These are phyloP conservation scores for Xestia c-nigrum DNA, from an alignment of 2,888 invertebrate genomes.

Conservation along the genomic window DNA sequence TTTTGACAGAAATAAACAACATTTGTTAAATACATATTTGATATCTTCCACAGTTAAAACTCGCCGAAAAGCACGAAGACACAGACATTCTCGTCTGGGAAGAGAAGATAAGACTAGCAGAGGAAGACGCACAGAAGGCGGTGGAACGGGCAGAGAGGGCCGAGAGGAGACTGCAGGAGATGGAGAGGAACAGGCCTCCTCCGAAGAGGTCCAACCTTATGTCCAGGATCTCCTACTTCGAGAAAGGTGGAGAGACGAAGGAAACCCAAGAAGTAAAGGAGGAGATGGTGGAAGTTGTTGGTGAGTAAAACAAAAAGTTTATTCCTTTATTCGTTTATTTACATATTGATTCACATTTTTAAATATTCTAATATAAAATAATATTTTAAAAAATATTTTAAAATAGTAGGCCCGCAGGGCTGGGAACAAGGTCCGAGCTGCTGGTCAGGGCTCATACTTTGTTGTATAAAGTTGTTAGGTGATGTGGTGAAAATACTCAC, in stretches of 20 bases:
- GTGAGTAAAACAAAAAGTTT: slow-evolving; percentile 48
- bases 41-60: slow-evolving; percentile 82
- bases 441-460: no score
- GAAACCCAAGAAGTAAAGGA: slow-evolving; percentile 62
- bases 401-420: no score
- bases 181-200: slow-evolving; percentile 58
- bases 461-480: neutral
- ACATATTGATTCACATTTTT: no score
- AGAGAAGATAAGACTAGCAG: slow-evolving; percentile 92
- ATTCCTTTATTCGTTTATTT: no score
- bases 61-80: slow-evolving; percentile 92
- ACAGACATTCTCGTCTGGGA: slow-evolving; percentile 93
- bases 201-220: slow-evolving; percentile 75
- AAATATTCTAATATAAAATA: no score
- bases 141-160: slow-evolving; percentile 91
- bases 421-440: no score
- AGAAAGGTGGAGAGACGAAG: slow-evolving; percentile 77
- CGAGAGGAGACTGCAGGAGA: slow-evolving; percentile 74
- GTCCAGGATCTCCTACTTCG: slow-evolving; percentile 86
- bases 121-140: slow-evolving; percentile 92
- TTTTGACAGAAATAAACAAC: neutral
- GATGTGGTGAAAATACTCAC: neutral
- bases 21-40: neutral
- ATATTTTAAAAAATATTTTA: no score
- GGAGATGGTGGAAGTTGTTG: slow-evolving; percentile 63